Conservation (phyloP, 37 sponge, comb jelly and placozoan species). For the Beroe ovata region DNA sequence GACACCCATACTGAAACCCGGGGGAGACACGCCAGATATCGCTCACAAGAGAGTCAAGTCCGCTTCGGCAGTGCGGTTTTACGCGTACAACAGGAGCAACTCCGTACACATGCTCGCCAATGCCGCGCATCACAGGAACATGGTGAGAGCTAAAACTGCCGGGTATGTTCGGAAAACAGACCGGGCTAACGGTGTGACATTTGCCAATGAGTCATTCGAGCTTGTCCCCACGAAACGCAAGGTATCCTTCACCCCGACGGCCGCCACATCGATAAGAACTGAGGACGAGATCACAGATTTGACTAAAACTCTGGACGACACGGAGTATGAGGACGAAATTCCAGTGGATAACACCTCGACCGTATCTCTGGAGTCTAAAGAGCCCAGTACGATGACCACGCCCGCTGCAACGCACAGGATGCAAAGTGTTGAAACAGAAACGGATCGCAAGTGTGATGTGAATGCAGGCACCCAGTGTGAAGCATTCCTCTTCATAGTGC, state of each 20-base stretch:
- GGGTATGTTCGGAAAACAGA: constrained; percentile 11
- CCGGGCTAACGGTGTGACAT: constrained; percentile 22
- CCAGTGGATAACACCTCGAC: constrained; percentile 65
- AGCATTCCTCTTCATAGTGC: constrained; percentile 15
- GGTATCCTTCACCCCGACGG: constrained; percentile 39
- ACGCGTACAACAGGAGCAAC: constrained; percentile 42
- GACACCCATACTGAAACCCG: constrained; percentile 57
- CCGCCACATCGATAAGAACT: not conserved
- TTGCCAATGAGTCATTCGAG: constrained; percentile 35
- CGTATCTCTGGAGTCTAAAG: constrained; percentile 54
- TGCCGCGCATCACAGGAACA: not conserved
- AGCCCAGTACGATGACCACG: not conserved
- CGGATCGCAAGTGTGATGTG: not conserved
- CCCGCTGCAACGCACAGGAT: not conserved
- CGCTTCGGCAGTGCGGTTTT: constrained; percentile 42
- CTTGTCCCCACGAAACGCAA: not conserved
- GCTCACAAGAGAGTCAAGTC: constrained; percentile 46
- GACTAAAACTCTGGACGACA: constrained; percentile 12
- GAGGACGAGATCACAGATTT: not conserved
- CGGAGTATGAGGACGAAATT: constrained; percentile 40
- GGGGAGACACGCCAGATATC: not conserved
- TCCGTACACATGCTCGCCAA: not conserved
- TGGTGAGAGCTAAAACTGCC: constrained; percentile 22
- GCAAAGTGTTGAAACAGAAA: constrained; percentile 49
- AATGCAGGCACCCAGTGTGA: constrained; percentile 58